These are phyloP conservation scores for Larimichthys polyactis DNA, from an alignment of 2,113 vertebrate species.

Conservation along the genomic window DNA sequence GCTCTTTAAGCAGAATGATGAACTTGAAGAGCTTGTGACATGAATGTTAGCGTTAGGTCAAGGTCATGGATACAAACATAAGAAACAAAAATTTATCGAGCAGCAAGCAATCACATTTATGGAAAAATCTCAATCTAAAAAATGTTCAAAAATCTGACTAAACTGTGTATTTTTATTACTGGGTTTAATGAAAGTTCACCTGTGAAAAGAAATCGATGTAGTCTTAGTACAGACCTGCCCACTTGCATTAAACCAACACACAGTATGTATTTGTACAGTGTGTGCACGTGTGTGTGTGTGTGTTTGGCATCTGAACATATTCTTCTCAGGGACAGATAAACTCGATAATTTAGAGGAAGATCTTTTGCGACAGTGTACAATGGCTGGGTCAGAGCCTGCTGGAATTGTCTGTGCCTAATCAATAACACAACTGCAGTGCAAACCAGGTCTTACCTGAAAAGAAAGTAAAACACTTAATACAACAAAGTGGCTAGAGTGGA, in stretches of 20 bases:
- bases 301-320: neutral
- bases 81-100: neutral
- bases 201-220: neutral
- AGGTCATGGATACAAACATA: neutral
- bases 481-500: neutral
- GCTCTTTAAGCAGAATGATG: constrained; percentile 25
- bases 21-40: constrained; percentile 2
- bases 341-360: too few relatives aligned
- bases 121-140: neutral
- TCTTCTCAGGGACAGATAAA: too few relatives aligned
- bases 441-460: neutral
- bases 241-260: neutral
- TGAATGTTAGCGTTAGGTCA: constrained; percentile 18
- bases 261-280: neutral
- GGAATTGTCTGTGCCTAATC: neutral
- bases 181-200: neutral
- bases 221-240: neutral
- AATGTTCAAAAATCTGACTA: too few relatives aligned
- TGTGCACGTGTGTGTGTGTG: neutral
- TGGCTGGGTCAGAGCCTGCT: neutral
- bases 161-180: neutral
- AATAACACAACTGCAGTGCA: constrained; percentile 13
- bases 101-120: neutral
- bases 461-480: neutral
- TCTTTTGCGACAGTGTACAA: neutral